Conservation (phyloP, 2,888 invertebrate species). For the Salticus scenicus region DNA sequence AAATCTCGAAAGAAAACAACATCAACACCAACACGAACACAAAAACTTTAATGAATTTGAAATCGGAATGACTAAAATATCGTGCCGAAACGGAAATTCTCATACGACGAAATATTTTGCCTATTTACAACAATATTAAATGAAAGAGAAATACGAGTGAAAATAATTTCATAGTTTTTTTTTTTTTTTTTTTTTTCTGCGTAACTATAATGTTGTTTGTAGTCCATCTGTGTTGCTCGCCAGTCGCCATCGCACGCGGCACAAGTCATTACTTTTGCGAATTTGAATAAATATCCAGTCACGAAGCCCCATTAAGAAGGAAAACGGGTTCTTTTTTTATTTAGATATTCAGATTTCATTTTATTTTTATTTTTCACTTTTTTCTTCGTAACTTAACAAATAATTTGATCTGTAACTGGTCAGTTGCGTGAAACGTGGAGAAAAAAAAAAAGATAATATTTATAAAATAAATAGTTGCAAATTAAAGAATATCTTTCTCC, state of each 20-base stretch:
- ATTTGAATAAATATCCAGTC: not conserved
- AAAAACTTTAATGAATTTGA: no score
- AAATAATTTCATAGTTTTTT: not conserved
- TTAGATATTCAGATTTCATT: not conserved
- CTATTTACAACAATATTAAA: no score
- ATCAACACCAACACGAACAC: no score
- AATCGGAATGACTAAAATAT: no score
- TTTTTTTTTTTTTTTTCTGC: no score
- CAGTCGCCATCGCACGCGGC: not conserved
- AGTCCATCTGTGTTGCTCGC: not conserved
- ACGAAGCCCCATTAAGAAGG: not conserved
- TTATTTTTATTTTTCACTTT: not conserved
- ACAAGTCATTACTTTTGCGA: not conserved
- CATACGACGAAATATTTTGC: no score
- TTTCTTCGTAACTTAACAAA: not conserved
- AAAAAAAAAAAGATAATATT: not conserved
- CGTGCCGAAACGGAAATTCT: no score
- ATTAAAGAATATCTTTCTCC: no score
- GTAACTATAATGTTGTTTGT: no score
- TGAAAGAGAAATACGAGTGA: not conserved
- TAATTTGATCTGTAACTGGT: not conserved
- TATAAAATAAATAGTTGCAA: no score
- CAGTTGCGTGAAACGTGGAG: not conserved
- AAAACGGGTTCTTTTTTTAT: not conserved
- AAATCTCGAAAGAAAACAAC: no score